phyloP scores from a whole-genome alignment of 1,140 invertebrate species.

The Calosoma granatense region DNA sequence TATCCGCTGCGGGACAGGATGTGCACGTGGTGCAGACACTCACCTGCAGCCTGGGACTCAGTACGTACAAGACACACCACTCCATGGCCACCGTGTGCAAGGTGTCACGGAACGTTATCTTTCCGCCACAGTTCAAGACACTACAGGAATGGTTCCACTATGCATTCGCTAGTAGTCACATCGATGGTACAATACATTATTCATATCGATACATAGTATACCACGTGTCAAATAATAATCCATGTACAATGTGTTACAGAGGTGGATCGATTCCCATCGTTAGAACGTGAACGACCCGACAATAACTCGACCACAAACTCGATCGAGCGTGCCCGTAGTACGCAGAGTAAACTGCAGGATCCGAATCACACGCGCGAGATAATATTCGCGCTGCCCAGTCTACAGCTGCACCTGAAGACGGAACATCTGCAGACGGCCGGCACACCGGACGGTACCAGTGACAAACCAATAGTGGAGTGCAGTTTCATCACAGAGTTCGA shows the following conservation, averaged over 20 bases:
- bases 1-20: conserved; percentile 36
- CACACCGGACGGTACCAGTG: conserved; percentile 63
- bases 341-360: conserved; percentile 50
- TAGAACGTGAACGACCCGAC: conserved; percentile 59
- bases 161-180: conserved; percentile 85
- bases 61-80: conserved; percentile 59
- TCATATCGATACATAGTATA: no score
- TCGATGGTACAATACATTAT: conserved; percentile 63
- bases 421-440: conserved; percentile 71
- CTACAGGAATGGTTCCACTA: conserved; percentile 96
- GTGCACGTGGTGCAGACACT: conserved; percentile 77
- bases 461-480: conserved; percentile 84
- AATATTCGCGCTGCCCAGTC: conserved; percentile 86
- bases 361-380: conserved; percentile 87
- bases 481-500: conserved; percentile 98
- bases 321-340: conserved; percentile 35
- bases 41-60: conserved; percentile 77
- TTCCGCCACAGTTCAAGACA: conserved; percentile 90
- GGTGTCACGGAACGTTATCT: conserved; percentile 80
- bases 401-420: conserved; percentile 88
- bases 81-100: conserved; percentile 89
- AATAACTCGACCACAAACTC: conserved; percentile 39
- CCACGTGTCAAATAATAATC: not conserved
- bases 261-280: conserved; percentile 78
- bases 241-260: conserved; percentile 40